Percentiles rank a stretch among this genome's conserved stretches.
Evolutionary conservation across 2,797 vertebrate genomes (phyloP).

Genomic region (Epinephelus malabaricus): DNA sequence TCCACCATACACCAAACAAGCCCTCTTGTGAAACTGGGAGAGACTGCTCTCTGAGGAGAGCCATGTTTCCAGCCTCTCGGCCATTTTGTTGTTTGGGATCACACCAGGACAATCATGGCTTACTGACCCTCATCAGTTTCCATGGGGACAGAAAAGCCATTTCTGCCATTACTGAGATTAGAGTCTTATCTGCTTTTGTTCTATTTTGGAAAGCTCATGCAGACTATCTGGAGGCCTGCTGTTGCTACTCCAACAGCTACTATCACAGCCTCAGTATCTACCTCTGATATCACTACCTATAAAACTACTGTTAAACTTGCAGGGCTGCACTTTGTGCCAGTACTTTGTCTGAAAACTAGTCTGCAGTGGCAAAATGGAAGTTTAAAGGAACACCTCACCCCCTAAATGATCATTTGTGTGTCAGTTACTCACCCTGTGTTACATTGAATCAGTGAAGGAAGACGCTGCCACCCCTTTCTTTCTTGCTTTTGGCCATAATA

Average conservation of each 20-base stretch:
- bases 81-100: conserved; percentile 56
- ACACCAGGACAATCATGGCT: conserved; percentile 59
- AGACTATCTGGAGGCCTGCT: conserved; percentile 49
- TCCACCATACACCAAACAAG: conserved; percentile 2
- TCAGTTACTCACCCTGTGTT: no score
- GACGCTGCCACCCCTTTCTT: no score
- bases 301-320: conserved; percentile 38
- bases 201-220: conserved; percentile 70
- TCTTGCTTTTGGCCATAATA: no score
- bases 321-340: conserved; percentile 7
- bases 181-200: conserved; percentile 79
- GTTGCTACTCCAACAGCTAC: conserved; percentile 43
- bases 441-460: no score
- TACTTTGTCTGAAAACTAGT: conserved; percentile 23
- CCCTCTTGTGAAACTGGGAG: neutral
- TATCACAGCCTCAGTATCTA: conserved; percentile 51
- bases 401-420: no score
- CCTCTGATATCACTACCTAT: conserved; percentile 35
- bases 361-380: neutral
- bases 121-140: conserved; percentile 78
- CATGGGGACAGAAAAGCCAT: conserved; percentile 79
- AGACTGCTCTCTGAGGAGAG: conserved; percentile 10
- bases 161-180: conserved; percentile 81
- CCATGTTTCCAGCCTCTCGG: conserved; percentile 19
- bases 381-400: neutral